Evolutionary conservation across 2,888 invertebrate genomes (phyloP).

Genomic region (Mesopsocus fuscifrons): DNA sequence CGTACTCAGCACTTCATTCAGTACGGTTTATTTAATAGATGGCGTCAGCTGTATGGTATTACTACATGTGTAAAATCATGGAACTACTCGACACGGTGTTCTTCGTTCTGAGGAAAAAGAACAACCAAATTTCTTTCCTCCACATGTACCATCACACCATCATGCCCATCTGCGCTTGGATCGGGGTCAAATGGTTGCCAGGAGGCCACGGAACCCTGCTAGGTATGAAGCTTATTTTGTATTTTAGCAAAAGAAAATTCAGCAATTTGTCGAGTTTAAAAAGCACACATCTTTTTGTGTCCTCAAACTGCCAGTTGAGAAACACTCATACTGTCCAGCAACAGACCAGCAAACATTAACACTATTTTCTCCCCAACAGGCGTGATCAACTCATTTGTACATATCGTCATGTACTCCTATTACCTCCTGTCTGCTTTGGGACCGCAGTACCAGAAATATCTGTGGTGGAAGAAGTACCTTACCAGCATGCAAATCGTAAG

Average conservation of each 20-base stretch:
- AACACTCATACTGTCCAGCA: no score
- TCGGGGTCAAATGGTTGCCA: constrained; percentile 17
- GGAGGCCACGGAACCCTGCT: constrained; percentile 15
- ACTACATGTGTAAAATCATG: constrained; percentile 30
- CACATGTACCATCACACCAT: constrained; percentile 18
- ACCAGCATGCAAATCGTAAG: constrained; percentile 56
- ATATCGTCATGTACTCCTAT: constrained; percentile 82
- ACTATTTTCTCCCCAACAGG: no score
- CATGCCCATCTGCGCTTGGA: constrained; percentile 17
- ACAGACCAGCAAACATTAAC: no score
- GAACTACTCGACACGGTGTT: constrained; percentile 29
- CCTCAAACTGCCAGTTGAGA: no score
- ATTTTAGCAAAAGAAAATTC: no score
- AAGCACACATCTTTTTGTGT: no score
- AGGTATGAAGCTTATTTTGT: constrained; percentile 7
- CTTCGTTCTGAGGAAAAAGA: constrained; percentile 12
- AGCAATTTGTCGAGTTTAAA: no score
- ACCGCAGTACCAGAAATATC: constrained; percentile 67
- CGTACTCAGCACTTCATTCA: no score
- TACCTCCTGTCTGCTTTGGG: constrained; percentile 78
- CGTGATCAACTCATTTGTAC: constrained; percentile 78
- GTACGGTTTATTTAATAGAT: no score
- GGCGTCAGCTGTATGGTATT: constrained; percentile 18
- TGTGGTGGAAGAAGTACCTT: constrained; percentile 91
- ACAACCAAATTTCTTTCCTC: constrained; percentile 16